Evolutionary conservation across 2,797 vertebrate genomes (phyloP), one percentile per base, ranked within the genome.

Genomic region (Acomys russatus): DNA sequence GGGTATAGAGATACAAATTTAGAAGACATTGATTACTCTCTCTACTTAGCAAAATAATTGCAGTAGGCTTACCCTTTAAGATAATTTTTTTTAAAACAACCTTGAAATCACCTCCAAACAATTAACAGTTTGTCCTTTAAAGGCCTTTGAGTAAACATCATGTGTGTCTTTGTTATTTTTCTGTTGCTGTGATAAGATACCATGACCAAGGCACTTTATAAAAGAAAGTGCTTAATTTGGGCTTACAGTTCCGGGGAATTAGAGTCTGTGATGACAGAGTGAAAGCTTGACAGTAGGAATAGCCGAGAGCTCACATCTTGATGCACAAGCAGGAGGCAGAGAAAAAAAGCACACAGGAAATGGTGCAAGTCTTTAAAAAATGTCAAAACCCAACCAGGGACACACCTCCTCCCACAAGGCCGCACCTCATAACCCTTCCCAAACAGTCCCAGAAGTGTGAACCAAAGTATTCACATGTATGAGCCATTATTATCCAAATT

Each of bases 61-160:
- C n/a, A 59, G 51, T 38, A 71, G 14, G 23, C n/a, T 71, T 54
- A 28, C 20, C 51, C 23, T 25, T 28, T 71, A 35, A 56, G 33
- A 88, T 12, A 38, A 59, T 44, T 15, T 44, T 4, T 44, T 44
- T 44, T 44, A 74, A 92, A 91, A 77, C 5, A 93, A 70, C 88
- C 38, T 44, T 44, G n/a, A 88, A 95, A 79, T 92, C 83, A 51
- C 3, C 68, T 88, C 61, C 25, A 88, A 70, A 85, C 59, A 77
- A 59, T 68, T 78, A 63, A 93, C 64, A 59, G 22, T 44, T 49
- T 15, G 11, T 44, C 1, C 4, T 96, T 90, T 66, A 61, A 87
- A 82, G 12, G 20, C 85, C 64, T 30, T 80, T 63, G 79, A 88
- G 49, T 87, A 85, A 92, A 76, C 15, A n/a, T 23, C 44, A n/a